phyloP scores from a whole-genome alignment of 2,113 vertebrate genomes.

The Solenodon paradoxus region DNA sequence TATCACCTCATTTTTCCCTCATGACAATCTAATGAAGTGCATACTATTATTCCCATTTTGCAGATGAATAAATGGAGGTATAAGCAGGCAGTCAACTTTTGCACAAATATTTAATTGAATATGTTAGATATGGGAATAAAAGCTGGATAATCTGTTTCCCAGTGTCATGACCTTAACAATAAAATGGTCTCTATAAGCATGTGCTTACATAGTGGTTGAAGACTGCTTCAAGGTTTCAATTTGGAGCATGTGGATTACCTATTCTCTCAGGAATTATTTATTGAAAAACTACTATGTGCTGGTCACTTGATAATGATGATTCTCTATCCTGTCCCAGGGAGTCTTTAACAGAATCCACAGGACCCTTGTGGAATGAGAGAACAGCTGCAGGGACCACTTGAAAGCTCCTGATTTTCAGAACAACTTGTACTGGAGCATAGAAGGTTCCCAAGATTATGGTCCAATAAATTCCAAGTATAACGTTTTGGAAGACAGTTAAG shows the following conservation, averaged over 20 bases:
- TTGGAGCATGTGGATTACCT: neutral
- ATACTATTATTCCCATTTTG: neutral
- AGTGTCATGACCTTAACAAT: neutral
- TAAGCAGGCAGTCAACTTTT: neutral
- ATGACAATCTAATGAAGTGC: neutral
- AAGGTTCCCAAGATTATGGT: no score
- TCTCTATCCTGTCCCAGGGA: neutral
- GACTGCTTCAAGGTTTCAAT: neutral
- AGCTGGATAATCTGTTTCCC: neutral
- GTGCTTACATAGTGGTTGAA: neutral
- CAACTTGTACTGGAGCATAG: neutral
- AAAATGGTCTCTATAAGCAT: neutral
- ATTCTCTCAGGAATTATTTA: neutral
- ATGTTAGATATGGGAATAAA: neutral
- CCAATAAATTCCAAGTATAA: neutral
- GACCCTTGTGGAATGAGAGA: neutral
- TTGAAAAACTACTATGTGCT: neutral
- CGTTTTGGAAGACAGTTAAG: no score
- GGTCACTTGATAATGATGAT: neutral
- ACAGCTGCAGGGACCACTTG: no score
- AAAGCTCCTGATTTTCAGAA: neutral
- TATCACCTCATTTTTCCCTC: neutral
- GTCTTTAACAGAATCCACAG: neutral
- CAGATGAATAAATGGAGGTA: neutral
- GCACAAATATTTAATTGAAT: neutral